A percentile compares a stretch with the other conserved stretches of the same genome.
These are phyloP conservation scores for Pseudorectes ferrugineus DNA, from an alignment of 2,113 vertebrate species.

Conservation along the genomic window DNA sequence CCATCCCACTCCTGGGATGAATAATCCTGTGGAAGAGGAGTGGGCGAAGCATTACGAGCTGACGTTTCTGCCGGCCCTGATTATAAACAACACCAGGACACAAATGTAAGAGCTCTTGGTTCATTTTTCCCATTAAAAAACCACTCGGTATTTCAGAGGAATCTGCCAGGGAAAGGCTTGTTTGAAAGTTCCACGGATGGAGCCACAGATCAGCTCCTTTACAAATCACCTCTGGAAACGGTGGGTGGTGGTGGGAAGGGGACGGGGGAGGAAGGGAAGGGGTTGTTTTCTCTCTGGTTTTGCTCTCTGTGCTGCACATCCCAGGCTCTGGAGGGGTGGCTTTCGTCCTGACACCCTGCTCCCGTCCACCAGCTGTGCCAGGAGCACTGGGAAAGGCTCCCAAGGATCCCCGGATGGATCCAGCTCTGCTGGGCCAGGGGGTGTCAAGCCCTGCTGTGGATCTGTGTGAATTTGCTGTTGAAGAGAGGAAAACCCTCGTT, in stretches of 20 bases:
- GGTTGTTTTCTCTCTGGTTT: background rate
- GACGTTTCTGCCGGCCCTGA: background rate
- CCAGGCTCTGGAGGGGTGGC: rapidly evolving
- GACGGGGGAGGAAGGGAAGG: background rate
- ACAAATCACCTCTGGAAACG: background rate
- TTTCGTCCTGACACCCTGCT: background rate
- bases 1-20: background rate
- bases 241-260: background rate
- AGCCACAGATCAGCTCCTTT: background rate
- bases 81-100: constrained; percentile 46
- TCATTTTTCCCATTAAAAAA: constrained; percentile 44
- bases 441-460: background rate
- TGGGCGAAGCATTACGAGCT: constrained; percentile 25
- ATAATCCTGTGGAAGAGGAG: constrained; percentile 31
- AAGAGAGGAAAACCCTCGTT: background rate
- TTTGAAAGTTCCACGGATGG: background rate
- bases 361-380: background rate
- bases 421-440: background rate
- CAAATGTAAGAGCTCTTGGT: background rate
- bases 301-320: background rate
- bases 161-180: background rate
- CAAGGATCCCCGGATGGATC: background rate
- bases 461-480: background rate
- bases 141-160: background rate
- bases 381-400: background rate